Base-by-base conservation (phyloP, 2,797 vertebrate species). In the Sebastes kiyomatsui region DNA sequence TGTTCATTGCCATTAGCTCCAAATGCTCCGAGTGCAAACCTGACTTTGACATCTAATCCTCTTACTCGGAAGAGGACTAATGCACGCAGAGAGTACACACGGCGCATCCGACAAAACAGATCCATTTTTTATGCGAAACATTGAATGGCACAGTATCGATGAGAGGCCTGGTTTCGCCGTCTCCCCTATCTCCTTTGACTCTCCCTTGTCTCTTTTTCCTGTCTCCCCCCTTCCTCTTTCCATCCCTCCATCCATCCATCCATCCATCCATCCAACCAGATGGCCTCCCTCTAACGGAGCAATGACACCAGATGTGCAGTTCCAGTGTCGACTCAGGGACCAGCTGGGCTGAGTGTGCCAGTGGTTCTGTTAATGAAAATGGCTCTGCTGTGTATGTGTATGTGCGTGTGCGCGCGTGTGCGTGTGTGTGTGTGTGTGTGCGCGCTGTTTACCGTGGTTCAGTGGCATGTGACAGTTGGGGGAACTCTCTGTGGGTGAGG, bases 331-430 rank as follows among this genome's bases (percentile, higher is more conserved):
- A 92, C 93, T 92, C 90, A 87, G 92, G 82, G 92, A 95, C 94
- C 95, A 95, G 95, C 95, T 96, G 95, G 94, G 92, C 91, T 90
- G 92, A 92, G 90, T 91, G 91, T 94, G 92, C 93, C 94, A 93
- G 93, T 94, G 94, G 93, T 95, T 95, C 91, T 91, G 86, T 95
- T 95, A 95, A 95, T 95, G 95, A 94, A 95, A 95, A 93, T 94
- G 94, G 90, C 90, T 93, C 78, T 87, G 72, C 77, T 79, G 68
- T 67, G 75, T 75, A 7, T 35, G 2, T 35, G 33, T 35, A 2
- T 4, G 80, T 62, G 30, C 70, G 68, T 56, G 32, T 71, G 61
- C 70, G 64, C 74, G 59, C 42, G 77, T 55, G 75, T 67, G 72
- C 35, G 52, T 49, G 86, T 64, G 65, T 61, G 79, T 78, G 74